Base-by-base conservation (phyloP, 2,113 vertebrate genomes). In the Sander lucioperca region DNA sequence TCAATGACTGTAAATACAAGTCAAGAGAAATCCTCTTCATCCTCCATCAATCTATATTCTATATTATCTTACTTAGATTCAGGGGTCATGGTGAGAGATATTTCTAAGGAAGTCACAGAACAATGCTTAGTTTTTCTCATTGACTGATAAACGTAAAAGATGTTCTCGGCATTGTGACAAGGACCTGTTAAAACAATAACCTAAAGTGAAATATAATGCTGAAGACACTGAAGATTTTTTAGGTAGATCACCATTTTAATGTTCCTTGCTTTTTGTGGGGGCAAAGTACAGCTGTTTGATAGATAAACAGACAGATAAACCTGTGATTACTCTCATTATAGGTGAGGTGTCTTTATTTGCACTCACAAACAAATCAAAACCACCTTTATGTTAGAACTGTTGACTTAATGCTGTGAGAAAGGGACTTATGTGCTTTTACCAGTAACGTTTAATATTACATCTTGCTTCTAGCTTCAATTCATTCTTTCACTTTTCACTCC, bases 401-500 rank as follows among this genome's bases (percentile, higher is more conserved):
- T 27, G 4, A 7, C 7, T 8, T 19, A 36, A 33, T 51, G 2
- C 27, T 14, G 2, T 27, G 48, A 61, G 14, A 72, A 61, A 47
- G 6, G 4, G n/a, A 48, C 12, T 14, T n/a, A 2, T 33, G 18
- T 54, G 10, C 18, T 25, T 64, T 21, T 25, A 47, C n/a, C 2
- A n/a, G 1, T 12, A 14, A 13, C 18, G 12, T 62, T 56, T 43
- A 23, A 23, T n/a, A 6, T 50, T 36, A 43, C 0, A 48, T 62
- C 18, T 48, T 19, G 25, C 27, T 15, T 68, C 6, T 4, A 61
- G 15, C 27, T 6, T 59, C 10, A 36, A 27, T n/a, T 30, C 18
- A n/a, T 21, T 45, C 11, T 57, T 79, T 54, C n/a, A 57, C 25
- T 74, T 71, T 59, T 61, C 13, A 30, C 43, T 57, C 36, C 3